phyloP scores from a whole-genome alignment of 2,888 invertebrate genomes.

The Acanthosepion pharaonis region DNA sequence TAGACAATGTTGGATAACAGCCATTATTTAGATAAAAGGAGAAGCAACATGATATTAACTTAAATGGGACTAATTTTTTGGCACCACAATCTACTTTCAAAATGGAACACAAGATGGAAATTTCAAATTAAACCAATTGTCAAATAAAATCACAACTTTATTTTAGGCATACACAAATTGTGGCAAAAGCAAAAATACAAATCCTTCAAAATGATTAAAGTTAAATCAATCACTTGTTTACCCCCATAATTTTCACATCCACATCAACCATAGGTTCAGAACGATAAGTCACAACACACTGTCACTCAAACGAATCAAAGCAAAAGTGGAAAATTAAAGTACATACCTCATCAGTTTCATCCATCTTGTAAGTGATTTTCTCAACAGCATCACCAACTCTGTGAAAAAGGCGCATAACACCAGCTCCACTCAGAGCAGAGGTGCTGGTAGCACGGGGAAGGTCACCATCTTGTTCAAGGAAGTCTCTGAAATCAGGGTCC shows the following conservation, averaged over 20 bases:
- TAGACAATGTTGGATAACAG: too few species aligned
- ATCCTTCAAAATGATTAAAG: background rate
- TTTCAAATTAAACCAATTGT: too few species aligned
- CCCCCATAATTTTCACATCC: background rate
- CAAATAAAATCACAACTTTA: too few species aligned
- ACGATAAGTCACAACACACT: background rate
- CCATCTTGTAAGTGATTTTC: constrained; percentile 99
- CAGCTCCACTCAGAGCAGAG: constrained; percentile 94
- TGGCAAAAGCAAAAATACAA: too few species aligned
- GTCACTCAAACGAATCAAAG: background rate
- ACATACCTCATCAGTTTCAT: constrained; percentile 93
- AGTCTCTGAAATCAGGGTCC: constrained; percentile 97
- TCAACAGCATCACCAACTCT: constrained; percentile 97
- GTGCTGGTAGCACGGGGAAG: constrained; percentile 95
- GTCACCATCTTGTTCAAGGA: constrained; percentile 93
- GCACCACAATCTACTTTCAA: too few species aligned
- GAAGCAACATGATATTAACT: too few species aligned
- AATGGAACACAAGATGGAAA: too few species aligned
- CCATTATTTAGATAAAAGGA: too few species aligned
- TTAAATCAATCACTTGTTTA: background rate
- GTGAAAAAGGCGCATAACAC: constrained; percentile 93
- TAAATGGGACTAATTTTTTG: too few species aligned
- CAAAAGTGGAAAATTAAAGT: background rate
- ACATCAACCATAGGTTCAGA: background rate
- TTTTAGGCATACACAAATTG: too few species aligned